These are phyloP conservation scores for Phenganax stokvisi DNA, from an alignment of 92 coral and sea anemone species.

Conservation along the genomic window DNA sequence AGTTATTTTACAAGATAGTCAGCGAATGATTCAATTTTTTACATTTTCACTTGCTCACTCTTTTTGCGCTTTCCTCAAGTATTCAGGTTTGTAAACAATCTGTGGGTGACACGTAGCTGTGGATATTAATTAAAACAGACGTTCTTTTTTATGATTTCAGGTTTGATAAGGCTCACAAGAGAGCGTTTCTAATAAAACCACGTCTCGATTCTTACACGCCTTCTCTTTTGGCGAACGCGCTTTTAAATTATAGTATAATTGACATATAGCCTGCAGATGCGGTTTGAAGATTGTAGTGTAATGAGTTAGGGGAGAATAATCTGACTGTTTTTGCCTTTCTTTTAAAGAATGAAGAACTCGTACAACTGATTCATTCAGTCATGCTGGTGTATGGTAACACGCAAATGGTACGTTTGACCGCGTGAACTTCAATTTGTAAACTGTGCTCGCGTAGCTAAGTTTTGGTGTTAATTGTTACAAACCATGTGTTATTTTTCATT, in stretches of 20 bases:
- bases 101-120: constrained; percentile 8
- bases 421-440: too few relatives aligned
- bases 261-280: background rate
- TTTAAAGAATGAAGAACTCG: background rate
- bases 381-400: too few relatives aligned
- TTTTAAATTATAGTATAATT: background rate
- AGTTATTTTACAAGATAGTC: too few relatives aligned
- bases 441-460: too few relatives aligned
- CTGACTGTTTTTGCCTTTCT: background rate
- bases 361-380: too few relatives aligned
- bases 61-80: background rate
- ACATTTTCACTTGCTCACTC: background rate
- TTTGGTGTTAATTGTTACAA: too few relatives aligned
- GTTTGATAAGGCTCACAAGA: background rate
- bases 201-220: background rate
- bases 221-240: background rate
- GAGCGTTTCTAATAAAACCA: background rate
- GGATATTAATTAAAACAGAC: constrained; percentile 10
- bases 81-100: background rate
- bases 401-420: too few relatives aligned
- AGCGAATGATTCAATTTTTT: too few relatives aligned
- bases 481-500: too few relatives aligned
- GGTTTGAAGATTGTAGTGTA: background rate
- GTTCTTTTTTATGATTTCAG: constrained; percentile 3
- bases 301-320: background rate